A percentile compares a stretch with the other conserved stretches of the same genome.
phyloP scores from a whole-genome alignment of 2,113 vertebrate genomes.

The Myotis lucifugus region DNA sequence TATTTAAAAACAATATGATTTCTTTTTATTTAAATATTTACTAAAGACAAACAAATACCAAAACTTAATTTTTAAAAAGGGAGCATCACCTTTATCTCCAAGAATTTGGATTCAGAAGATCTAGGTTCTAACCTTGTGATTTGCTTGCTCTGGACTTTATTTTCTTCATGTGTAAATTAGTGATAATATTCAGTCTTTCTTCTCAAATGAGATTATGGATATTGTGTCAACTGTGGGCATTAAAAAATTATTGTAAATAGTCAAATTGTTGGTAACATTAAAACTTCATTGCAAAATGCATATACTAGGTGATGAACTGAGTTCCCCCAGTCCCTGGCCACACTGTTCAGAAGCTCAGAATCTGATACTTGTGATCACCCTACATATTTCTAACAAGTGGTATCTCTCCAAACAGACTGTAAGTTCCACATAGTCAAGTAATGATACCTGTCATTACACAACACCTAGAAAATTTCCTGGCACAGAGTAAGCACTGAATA shows the following conservation, averaged over 20 bases:
- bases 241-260: not conserved
- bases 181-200: not conserved
- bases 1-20: not conserved
- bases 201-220: not conserved
- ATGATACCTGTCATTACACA: not conserved
- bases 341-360: not conserved
- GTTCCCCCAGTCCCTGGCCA: not conserved
- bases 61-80: not conserved
- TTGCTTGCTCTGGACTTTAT: not conserved
- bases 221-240: not conserved
- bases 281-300: not conserved
- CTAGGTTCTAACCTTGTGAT: not conserved
- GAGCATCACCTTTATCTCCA: not conserved
- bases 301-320: not conserved
- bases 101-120: not conserved
- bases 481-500: not conserved
- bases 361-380: not conserved
- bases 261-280: not conserved
- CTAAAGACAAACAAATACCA: not conserved
- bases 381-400: not conserved
- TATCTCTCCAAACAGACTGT: not conserved
- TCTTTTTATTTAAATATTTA: slow-evolving; percentile 7
- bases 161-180: not conserved
- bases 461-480: not conserved
- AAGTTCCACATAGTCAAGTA: not conserved